phyloP scores from a whole-genome alignment of 2,888 invertebrate genomes.

The Herminia tarsipennalis region DNA sequence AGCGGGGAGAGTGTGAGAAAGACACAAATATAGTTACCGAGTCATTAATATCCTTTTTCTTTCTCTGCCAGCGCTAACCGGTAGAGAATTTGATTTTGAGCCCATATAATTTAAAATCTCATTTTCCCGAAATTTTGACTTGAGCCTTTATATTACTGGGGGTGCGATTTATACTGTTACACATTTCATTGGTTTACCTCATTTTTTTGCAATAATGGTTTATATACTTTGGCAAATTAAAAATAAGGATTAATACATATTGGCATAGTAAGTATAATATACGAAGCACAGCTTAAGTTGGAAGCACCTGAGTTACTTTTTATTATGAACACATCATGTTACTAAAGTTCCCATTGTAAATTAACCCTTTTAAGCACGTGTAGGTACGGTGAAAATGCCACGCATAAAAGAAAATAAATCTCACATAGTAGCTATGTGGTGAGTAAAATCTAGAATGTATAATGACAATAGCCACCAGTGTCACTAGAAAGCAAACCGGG shows the following conservation, averaged over 20 bases:
- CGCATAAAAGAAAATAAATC: slow-evolving; percentile 22
- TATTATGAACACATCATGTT: slow-evolving; percentile 49
- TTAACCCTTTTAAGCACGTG: slow-evolving; percentile 49
- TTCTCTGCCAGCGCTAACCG: too few species aligned
- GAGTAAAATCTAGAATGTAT: slow-evolving; percentile 16
- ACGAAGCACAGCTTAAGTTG: slow-evolving; percentile 35
- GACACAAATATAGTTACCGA: too few species aligned
- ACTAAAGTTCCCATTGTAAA: slow-evolving; percentile 38
- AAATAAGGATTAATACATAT: slow-evolving; percentile 20
- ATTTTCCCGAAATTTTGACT: too few species aligned
- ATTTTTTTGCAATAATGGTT: slow-evolving; percentile 38
- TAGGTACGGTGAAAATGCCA: slow-evolving; percentile 49
- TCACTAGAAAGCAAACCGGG: slow-evolving; percentile 32
- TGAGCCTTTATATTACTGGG: too few species aligned
- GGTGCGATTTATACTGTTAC: too few species aligned
- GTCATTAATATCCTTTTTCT: too few species aligned
- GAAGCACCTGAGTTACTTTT: slow-evolving; percentile 49
- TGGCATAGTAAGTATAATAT: slow-evolving; percentile 11
- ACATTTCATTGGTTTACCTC: slow-evolving; percentile 43
- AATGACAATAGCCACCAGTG: slow-evolving; percentile 33
- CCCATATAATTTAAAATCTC: too few species aligned
- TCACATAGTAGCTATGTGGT: slow-evolving; percentile 12
- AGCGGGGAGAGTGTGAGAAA: too few species aligned
- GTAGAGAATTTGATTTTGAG: too few species aligned
- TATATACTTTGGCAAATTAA: slow-evolving; percentile 33